Base-by-base conservation (phyloP, 2,888 invertebrate species). In the Cephus nigrinus region DNA sequence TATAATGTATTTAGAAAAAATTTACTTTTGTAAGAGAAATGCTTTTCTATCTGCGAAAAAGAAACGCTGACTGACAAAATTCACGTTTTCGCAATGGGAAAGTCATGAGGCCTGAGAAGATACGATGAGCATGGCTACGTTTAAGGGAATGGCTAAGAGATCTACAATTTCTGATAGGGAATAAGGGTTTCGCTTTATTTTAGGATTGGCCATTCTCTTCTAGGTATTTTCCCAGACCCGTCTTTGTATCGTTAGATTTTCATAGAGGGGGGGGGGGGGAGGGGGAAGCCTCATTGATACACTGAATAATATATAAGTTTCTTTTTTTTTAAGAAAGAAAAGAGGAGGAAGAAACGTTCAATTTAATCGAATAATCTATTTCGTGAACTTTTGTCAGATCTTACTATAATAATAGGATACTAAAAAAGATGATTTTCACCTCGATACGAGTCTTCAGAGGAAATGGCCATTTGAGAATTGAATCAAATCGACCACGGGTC, bases 391-490 rank as follows among this genome's bases (percentile, higher is more conserved):
- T 40, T 40, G 12, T 15, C 15, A 40, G 15, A 40, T 40, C 12
- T 15, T 40, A 15, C 40, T 40, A 15, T 12, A 40, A 15, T 15
- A 40, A 40, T 4, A 15, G 4, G 1, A 15, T 40, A 15, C 9
- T 23, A 23, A 55, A 55, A 23, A 23, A 73, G n/a, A 69, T 15
- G 40, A 79, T 32, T 30, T 30, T 82, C 73, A 92, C 89, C 83
- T 88, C 87, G 72, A 92, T 84, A 32, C 89, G 86, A 83, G 91
- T 90, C 78, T 86, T 89, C 78, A 89, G 84, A 36, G 85, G 81
- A 84, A 92, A 92, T 5, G 92, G 92, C 92, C 92, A 92, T 15
- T 84, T 78, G 11, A 92, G 86, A 32, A 82, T 78, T 34, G 88
- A 86, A 84, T 92, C 92, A 55, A 85, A 80, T 12, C 84, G 86